Evolutionary conservation across 2,888 invertebrate species (phyloP).

Genomic region (Dysmachus trigonus): DNA sequence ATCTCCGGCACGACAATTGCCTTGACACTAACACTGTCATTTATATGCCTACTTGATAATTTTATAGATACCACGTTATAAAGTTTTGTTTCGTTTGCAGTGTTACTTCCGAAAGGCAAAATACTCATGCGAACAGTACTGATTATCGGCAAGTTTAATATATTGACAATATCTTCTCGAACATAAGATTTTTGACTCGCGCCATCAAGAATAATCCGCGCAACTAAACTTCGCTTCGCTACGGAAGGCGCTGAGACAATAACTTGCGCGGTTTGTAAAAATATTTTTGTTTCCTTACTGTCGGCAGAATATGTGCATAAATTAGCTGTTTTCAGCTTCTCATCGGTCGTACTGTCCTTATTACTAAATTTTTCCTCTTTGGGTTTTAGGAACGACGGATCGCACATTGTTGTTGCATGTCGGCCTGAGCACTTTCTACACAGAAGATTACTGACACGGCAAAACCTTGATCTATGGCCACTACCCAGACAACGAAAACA

Average conservation of each 20-base stretch:
- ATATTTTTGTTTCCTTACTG: neutral
- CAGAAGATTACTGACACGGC: neutral
- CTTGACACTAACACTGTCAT: slow-evolving; percentile 35
- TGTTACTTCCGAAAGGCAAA: slow-evolving; percentile 45
- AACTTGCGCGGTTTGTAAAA: slow-evolving; percentile 45
- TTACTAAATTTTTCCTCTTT: no score
- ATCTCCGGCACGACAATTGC: slow-evolving; percentile 42
- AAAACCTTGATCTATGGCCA: neutral
- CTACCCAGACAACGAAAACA: neutral
- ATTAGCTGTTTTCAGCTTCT: neutral
- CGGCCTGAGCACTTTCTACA: neutral
- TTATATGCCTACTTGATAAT: slow-evolving; percentile 37
- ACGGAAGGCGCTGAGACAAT: neutral
- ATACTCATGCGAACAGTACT: slow-evolving; percentile 32
- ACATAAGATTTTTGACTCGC: neutral
- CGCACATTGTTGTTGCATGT: neutral
- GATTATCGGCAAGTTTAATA: slow-evolving; percentile 38
- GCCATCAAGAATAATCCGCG: slow-evolving; percentile 3
- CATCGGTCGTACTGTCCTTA: no score
- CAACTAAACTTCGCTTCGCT: neutral
- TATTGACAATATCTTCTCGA: neutral
- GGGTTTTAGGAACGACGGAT: neutral
- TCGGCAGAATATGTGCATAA: neutral
- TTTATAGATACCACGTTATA: slow-evolving; percentile 33
- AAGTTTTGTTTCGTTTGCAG: slow-evolving; percentile 8